Conservation (phyloP, 2,113 vertebrate species). For the Pseudorasbora parva region DNA sequence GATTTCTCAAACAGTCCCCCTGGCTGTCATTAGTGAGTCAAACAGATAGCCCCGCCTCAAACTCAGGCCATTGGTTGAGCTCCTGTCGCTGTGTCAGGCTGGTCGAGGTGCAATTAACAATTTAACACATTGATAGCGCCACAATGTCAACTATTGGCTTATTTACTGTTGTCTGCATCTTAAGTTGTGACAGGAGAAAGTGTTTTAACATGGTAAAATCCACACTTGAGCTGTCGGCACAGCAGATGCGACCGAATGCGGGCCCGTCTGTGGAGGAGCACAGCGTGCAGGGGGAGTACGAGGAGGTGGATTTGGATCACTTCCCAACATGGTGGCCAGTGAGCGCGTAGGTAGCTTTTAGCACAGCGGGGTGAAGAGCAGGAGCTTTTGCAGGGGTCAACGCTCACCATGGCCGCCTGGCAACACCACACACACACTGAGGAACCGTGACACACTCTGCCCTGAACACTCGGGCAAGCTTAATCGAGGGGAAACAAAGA, state of each 20-base stretch:
- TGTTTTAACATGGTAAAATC: not conserved
- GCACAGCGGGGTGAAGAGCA: slow-evolving; percentile 62
- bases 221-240: not conserved
- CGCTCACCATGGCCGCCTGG: slow-evolving; percentile 61
- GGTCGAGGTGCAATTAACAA: not conserved
- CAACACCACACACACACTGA: slow-evolving; percentile 59
- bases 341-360: slow-evolving; percentile 75
- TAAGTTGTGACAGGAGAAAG: not conserved
- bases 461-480: slow-evolving; percentile 59
- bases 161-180: no score
- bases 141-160: no score
- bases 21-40: not conserved
- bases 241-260: not conserved
- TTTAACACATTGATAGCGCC: not conserved
- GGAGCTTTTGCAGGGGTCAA: slow-evolving; percentile 74
- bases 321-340: slow-evolving; percentile 69
- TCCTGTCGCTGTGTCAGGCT: not conserved
- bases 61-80: not conserved
- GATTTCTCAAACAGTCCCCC: not conserved
- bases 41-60: not conserved
- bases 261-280: slow-evolving; percentile 60
- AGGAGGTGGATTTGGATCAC: slow-evolving; percentile 66
- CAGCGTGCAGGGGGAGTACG: slow-evolving; percentile 41
- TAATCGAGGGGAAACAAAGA: slow-evolving; percentile 47
- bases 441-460: slow-evolving; percentile 68